These are phyloP conservation scores for Haliclona indistincta DNA, from an alignment of 37 sponge, comb jelly and placozoan species.

Conservation along the genomic window DNA sequence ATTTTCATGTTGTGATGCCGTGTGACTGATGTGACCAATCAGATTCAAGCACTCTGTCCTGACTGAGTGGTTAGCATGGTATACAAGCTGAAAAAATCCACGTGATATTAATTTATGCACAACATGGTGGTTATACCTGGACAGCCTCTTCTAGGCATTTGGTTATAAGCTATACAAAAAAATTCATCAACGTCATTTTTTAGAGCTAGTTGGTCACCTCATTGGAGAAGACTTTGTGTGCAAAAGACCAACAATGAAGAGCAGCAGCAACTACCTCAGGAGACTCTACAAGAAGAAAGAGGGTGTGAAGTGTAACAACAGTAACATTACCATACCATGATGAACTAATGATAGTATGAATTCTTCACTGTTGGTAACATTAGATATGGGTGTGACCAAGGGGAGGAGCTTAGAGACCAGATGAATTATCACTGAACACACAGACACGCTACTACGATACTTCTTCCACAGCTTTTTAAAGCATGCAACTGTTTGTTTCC, in stretches of 20 bases:
- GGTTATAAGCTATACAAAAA: not conserved
- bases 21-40: conserved; percentile 59
- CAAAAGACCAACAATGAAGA: not conserved
- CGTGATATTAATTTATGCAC: not conserved
- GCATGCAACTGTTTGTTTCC: not conserved
- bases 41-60: conserved; percentile 63
- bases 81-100: conserved; percentile 7
- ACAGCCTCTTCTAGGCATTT: conserved; percentile 3
- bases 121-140: not conserved
- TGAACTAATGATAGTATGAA: conserved; percentile 14
- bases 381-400: not conserved
- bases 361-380: not conserved
- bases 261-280: not conserved
- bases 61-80: conserved; percentile 47
- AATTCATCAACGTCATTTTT: not conserved
- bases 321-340: conserved; percentile 35
- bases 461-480: conserved; percentile 26
- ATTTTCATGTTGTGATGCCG: conserved; percentile 8
- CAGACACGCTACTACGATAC: not conserved
- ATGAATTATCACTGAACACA: conserved; percentile 28
- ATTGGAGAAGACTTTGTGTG: not conserved
- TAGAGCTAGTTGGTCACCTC: conserved; percentile 11
- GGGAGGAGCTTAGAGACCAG: conserved; percentile 2
- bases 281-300: conserved; percentile 3
- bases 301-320: not conserved